phyloP scores from a whole-genome alignment of 2,888 invertebrate species.

The Spicauda simplicius region DNA sequence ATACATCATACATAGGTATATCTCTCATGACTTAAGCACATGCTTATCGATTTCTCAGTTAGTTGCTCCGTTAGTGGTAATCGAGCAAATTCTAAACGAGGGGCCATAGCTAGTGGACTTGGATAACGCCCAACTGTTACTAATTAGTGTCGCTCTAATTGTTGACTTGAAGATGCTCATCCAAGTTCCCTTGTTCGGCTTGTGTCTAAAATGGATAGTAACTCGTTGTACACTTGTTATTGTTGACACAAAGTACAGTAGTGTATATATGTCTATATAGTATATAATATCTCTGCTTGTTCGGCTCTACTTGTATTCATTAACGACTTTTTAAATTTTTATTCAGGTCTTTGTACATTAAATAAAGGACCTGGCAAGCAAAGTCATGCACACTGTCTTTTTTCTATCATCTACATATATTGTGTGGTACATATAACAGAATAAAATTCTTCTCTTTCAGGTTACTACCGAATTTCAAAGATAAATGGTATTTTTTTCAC shows the following conservation, averaged over 20 bases:
- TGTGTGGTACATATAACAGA: too few relatives aligned
- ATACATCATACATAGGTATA: too few relatives aligned
- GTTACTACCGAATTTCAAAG: too few relatives aligned
- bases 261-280: too few relatives aligned
- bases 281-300: not conserved
- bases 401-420: too few relatives aligned
- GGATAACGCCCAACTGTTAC: slow-evolving; percentile 25
- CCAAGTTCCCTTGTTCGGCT: slow-evolving; percentile 3
- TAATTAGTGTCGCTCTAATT: slow-evolving; percentile 32
- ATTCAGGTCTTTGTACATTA: too few relatives aligned
- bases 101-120: slow-evolving; percentile 13
- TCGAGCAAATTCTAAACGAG: slow-evolving; percentile 8
- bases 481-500: too few relatives aligned
- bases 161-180: slow-evolving; percentile 26
- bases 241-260: not conserved
- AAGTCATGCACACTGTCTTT: too few relatives aligned
- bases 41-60: not conserved
- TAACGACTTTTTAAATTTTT: too few relatives aligned
- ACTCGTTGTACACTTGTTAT: not conserved
- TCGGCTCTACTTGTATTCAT: too few relatives aligned
- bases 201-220: not conserved
- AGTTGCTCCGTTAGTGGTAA: not conserved
- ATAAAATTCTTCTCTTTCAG: too few relatives aligned
- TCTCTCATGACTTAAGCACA: not conserved
- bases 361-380: too few relatives aligned